Evolutionary conservation across 2,888 invertebrate genomes (phyloP).

Genomic region (Acrocyrtus sp.): DNA sequence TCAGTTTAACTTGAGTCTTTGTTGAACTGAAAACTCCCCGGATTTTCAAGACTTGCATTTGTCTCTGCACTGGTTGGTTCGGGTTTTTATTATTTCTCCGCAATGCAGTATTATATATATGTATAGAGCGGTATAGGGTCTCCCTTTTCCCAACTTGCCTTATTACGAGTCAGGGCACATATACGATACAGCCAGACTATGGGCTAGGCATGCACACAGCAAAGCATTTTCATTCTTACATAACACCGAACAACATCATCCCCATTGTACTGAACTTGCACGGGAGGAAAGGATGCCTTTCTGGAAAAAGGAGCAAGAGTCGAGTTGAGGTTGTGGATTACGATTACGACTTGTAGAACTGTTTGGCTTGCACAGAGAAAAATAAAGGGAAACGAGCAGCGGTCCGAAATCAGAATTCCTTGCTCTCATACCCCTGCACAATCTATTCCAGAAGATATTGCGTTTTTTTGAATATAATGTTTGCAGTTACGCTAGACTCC

Average conservation of each 20-base stretch:
- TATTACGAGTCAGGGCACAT: neutral
- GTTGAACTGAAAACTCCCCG: slow-evolving; percentile 1
- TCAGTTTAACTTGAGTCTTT: neutral
- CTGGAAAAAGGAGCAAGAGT: neutral
- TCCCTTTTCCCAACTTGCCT: neutral
- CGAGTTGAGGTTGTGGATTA: no score
- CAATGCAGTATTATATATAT: slow-evolving; percentile 55
- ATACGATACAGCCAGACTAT: no score
- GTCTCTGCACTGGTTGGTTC: slow-evolving; percentile 7
- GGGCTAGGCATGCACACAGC: no score
- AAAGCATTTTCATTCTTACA: neutral
- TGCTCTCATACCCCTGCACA: no score
- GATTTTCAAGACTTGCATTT: neutral
- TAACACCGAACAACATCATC: neutral
- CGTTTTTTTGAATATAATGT: no score
- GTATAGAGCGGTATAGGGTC: slow-evolving; percentile 19
- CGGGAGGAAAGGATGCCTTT: neutral
- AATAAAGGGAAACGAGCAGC: no score
- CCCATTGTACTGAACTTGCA: neutral
- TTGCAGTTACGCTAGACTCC: no score
- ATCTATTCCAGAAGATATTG: no score
- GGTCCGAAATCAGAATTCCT: no score
- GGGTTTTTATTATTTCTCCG: slow-evolving; percentile 50
- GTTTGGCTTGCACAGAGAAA: no score
- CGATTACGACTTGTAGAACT: neutral